Conservation (phyloP, 2,888 invertebrate genomes). For the Hedychridium roseum region DNA sequence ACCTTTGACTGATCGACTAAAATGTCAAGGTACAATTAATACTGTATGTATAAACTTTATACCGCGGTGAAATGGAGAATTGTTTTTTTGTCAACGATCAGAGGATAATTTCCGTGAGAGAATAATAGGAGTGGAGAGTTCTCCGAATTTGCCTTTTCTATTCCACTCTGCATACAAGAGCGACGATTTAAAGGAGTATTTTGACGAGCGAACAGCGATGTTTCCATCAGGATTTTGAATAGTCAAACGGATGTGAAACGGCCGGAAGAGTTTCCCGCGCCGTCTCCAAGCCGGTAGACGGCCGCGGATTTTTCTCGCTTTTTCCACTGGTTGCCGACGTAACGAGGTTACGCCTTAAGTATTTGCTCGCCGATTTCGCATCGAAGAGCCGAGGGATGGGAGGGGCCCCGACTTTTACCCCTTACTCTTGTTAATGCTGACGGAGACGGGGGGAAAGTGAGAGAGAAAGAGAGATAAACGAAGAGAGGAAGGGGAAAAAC, state of each 20-base stretch:
- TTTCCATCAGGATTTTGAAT: conserved; percentile 8
- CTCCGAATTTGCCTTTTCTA: no score
- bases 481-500: no score
- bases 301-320: conserved; percentile 35
- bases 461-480: conserved; percentile 1
- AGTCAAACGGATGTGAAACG: conserved; percentile 40
- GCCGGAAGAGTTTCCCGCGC: conserved; percentile 56
- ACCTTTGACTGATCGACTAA: no score
- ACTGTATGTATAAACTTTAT: no score
- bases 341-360: conserved; percentile 55
- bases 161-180: conserved; percentile 5
- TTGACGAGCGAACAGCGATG: background rate
- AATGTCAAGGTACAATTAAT: no score
- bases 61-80: no score
- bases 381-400: conserved; percentile 15
- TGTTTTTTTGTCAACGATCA: no score
- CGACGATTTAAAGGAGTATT: conserved; percentile 11
- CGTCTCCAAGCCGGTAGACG: conserved; percentile 34
- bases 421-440: conserved; percentile 6
- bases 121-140: no score
- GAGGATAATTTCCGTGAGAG: no score
- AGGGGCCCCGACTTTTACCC: conserved; percentile 14
- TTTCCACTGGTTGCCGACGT: conserved; percentile 42
- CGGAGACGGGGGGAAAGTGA: conserved; percentile 3
- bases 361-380: conserved; percentile 51